Evolutionary conservation across 2,113 vertebrate genomes (phyloP).

Genomic region (Marmota flaviventris): DNA sequence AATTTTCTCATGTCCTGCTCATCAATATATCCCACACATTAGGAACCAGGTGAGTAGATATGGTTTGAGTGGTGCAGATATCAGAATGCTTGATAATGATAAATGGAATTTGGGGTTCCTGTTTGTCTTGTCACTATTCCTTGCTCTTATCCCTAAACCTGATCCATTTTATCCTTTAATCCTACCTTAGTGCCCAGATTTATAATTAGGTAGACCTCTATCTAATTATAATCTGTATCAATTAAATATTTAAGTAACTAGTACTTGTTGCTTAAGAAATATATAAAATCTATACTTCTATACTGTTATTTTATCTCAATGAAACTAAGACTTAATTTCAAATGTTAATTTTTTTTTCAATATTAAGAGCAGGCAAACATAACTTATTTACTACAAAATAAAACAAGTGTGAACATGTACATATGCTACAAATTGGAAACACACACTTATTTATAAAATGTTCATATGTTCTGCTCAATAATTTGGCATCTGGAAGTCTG

Average conservation of each 20-base stretch:
- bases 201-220: neutral
- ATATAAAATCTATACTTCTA: neutral
- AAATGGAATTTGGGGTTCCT: neutral
- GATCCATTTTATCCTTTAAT: neutral
- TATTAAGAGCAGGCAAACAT: neutral
- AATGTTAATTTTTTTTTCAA: slow-evolving; percentile 25
- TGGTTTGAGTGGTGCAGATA: neutral
- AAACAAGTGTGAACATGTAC: neutral
- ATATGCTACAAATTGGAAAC: neutral
- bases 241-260: slow-evolving; percentile 23
- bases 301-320: neutral
- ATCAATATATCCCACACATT: neutral
- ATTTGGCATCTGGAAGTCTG: slow-evolving; percentile 20
- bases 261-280: slow-evolving; percentile 26
- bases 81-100: neutral
- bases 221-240: neutral
- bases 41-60: neutral
- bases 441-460: neutral
- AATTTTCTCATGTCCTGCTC: neutral
- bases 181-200: neutral
- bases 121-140: neutral
- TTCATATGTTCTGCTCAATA: slow-evolving; percentile 4
- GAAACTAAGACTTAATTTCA: slow-evolving; percentile 52
- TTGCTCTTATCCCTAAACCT: neutral
- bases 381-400: neutral